Evolutionary conservation across 2,888 invertebrate genomes (phyloP), one percentile per base, ranked within the genome.

Genomic region (Aphidius colemani): DNA sequence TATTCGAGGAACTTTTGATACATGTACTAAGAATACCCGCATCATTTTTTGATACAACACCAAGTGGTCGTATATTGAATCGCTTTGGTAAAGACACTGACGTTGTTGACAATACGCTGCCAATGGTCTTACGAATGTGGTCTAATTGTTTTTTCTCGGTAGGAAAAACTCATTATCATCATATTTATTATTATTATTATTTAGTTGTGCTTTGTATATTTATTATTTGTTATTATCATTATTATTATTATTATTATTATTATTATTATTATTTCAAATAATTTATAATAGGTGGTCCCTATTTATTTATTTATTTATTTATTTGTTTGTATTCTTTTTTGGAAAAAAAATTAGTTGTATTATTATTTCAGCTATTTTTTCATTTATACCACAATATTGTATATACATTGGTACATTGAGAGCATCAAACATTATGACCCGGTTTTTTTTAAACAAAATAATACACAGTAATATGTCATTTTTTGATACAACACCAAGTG

Each of bases 21-120:
- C 83, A 84, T 72, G 83, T 90, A 70, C 83, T 91, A 61, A 85
- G 85, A 72, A 87, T 85, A 73, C 89, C 90, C 66, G 86, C 88
- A 84, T 85, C 86, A 70, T 91, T 90, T 84, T 91, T 90, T 83
- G 90, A 91, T 80, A 84, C 87, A 69, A 88, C 89, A 70, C 90
- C 90, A 7, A 75, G 85, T 68, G 91, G 91, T 76, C 85, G 91
- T 75, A 85, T 91, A 71, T 83, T 91, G 60, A 88, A 88, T 83
- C 86, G 89, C 72, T 89, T 90, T 80, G 86, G 88, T 72, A 88
- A 87, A 83, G 90, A 91, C 81, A 83, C 89, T 75, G 87, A 88
- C 75, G 86, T 86, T 70, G 78, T 89, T 73, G 90, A 90, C 83
- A 86, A 86, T 74, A 84, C 86, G 69, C 82, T 90, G 68, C 88